Evolutionary conservation across 92 coral and sea anemone species (phyloP).

Genomic region (Siderastrea siderea): DNA sequence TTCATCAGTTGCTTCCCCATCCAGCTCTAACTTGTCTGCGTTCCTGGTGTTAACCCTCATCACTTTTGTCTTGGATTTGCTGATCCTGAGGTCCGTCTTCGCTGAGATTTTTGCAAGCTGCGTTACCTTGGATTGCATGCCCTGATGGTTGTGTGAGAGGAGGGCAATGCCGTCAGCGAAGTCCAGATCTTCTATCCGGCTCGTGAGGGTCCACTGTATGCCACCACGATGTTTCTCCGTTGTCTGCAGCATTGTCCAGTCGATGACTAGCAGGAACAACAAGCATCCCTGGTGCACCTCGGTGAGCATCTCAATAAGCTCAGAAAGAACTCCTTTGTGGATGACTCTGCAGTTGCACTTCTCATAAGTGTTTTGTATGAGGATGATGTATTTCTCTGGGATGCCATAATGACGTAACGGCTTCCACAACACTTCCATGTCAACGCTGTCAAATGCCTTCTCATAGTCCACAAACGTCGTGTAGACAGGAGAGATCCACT

Average conservation of each 20-base stretch:
- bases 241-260: slow-evolving; percentile 27
- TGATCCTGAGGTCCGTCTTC: background rate
- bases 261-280: slow-evolving; percentile 25
- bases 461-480: background rate
- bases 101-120: background rate
- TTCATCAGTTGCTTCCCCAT: slow-evolving; percentile 10
- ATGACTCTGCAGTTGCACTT: too few species aligned
- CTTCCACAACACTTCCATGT: background rate
- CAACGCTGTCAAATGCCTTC: background rate
- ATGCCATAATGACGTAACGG: too few species aligned
- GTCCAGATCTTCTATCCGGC: slow-evolving; percentile 24
- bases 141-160: background rate
- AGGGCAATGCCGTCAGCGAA: slow-evolving; percentile 32
- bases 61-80: background rate
- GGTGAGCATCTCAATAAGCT: slow-evolving; percentile 3
- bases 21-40: background rate
- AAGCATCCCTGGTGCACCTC: slow-evolving; percentile 32
- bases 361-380: too few species aligned
- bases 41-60: slow-evolving; percentile 26
- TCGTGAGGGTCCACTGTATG: slow-evolving; percentile 30
- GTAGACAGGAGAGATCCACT: background rate
- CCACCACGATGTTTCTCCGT: slow-evolving; percentile 4
- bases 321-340: background rate
- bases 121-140: slow-evolving; percentile 10
- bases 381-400: too few species aligned